Percentiles rank a stretch among this genome's conserved stretches.
phyloP scores from a whole-genome alignment of 1,140 invertebrate genomes.

The Dendroctonus valens region DNA sequence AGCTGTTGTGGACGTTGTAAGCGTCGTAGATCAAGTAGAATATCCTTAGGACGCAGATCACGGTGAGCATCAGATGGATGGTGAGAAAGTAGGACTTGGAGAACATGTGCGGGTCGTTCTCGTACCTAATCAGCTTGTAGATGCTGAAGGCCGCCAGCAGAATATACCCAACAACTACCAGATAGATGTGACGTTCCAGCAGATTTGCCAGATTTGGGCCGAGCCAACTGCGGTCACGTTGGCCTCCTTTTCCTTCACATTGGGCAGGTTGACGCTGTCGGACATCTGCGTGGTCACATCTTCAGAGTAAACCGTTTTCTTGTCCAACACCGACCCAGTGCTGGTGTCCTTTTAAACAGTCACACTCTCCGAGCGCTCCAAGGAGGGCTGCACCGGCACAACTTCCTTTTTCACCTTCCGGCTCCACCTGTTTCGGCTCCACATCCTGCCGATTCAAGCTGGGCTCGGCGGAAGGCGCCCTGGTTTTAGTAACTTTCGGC shows the following conservation, averaged over 20 bases:
- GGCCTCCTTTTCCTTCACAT: slow-evolving; percentile 45
- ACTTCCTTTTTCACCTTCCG: slow-evolving; percentile 16
- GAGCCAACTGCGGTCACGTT: slow-evolving; percentile 44
- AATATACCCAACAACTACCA: slow-evolving; percentile 78
- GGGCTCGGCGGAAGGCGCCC: slow-evolving; percentile 50
- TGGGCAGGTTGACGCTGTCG: slow-evolving; percentile 46
- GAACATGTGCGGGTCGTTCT: slow-evolving; percentile 75
- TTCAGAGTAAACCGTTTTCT: slow-evolving; percentile 36
- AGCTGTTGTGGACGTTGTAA: slow-evolving; percentile 77
- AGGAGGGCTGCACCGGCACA: slow-evolving; percentile 20
- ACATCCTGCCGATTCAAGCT: slow-evolving; percentile 51
- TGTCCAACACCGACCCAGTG: slow-evolving; percentile 23
- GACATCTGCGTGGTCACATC: slow-evolving; percentile 47
- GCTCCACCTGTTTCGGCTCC: slow-evolving; percentile 42
- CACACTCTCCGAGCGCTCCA: slow-evolving; percentile 43
- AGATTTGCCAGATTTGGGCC: slow-evolving; percentile 68
- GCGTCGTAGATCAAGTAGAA: slow-evolving; percentile 87
- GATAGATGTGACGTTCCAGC: slow-evolving; percentile 89
- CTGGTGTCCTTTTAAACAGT: slow-evolving; percentile 42
- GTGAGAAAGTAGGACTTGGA: slow-evolving; percentile 81
- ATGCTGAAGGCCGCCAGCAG: slow-evolving; percentile 78
- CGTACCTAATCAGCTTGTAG: slow-evolving; percentile 77
- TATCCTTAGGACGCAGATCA: slow-evolving; percentile 76
- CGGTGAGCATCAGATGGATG: slow-evolving; percentile 75
- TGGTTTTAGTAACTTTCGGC: slow-evolving; percentile 39